Evolutionary conservation across 2,888 invertebrate species (phyloP).

Genomic region (Drosophila barbarae): DNA sequence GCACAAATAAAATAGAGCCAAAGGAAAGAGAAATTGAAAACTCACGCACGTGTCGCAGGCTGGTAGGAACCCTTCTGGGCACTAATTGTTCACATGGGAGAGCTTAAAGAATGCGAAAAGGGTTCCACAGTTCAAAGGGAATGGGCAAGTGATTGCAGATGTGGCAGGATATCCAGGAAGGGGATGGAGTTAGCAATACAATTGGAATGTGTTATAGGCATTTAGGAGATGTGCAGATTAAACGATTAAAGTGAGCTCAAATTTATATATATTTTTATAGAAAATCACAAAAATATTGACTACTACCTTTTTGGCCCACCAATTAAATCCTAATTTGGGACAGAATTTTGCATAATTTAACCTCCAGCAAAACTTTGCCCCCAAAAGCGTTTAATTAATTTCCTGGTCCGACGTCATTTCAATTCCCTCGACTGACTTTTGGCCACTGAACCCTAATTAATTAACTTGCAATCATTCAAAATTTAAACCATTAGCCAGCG

Average conservation of each 20-base stretch:
- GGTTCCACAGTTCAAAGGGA: slow-evolving; percentile 27
- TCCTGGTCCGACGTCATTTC: neutral
- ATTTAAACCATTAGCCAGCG: slow-evolving; percentile 8
- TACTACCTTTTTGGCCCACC: neutral
- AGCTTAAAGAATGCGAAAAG: slow-evolving; percentile 42
- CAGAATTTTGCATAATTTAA: slow-evolving; percentile 1
- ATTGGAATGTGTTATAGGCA: neutral
- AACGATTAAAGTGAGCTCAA: neutral
- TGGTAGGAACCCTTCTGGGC: slow-evolving; percentile 57
- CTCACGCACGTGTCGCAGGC: slow-evolving; percentile 66
- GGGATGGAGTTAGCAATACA: neutral
- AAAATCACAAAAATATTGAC: neutral
- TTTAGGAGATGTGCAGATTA: neutral
- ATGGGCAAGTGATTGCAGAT: slow-evolving; percentile 22
- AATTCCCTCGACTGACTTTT: neutral
- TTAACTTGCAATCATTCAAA: slow-evolving; percentile 29
- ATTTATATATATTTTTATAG: neutral
- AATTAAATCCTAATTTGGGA: slow-evolving; percentile 3
- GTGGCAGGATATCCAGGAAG: neutral
- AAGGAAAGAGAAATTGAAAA: slow-evolving; percentile 67
- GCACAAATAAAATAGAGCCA: slow-evolving; percentile 23
- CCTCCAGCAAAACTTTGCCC: neutral
- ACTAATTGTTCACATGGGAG: slow-evolving; percentile 67
- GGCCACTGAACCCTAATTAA: slow-evolving; percentile 17
- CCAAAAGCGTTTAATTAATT: slow-evolving; percentile 2